Evolutionary conservation across 1,140 invertebrate species (phyloP), one percentile per base, ranked within the genome.

Genomic region (Aphis gossypii): DNA sequence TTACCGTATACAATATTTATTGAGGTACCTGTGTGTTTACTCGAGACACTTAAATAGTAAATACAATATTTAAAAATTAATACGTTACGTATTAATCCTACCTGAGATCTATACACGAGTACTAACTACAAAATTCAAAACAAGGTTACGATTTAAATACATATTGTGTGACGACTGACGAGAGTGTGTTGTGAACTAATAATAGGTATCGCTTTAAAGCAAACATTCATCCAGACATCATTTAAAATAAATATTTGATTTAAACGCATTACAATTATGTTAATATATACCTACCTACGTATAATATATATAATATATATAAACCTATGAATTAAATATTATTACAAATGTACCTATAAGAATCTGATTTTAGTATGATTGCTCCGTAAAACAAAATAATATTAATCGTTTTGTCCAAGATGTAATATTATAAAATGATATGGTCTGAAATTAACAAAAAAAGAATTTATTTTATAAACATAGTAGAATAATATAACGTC

Each of bases 231-330:
- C 54, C 48, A 23, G 20, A 41, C 3, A 56, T 23, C 3, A 35
- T 89, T 89, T 38, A 89, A 89, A 89, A 89, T 20, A 89, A 89
- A 89, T 89, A 89, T 89, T 89, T 54, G 87, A 89, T 35, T 56
- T 38, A 35, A 89, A 21, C 87, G 51, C 35, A 38, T 30, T 38
- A 44, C 38, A 41, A 38, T 84, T 84, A 84, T 84, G 38, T 84
- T 25, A 41, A 84, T 84, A 35, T 83, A 82, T 46, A 46, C 46
- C 46, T 46, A 46, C 46, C 46, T 46, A 46, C 46, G 46, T 7
- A 46, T 23, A 38, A 41, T 83, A 35, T 38, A 82, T 20, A 38
- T 76, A 82, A 38, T 83, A 38, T 21, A 7, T 88, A n/a, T 54
- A 38, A 1, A 35, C 14, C 18, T n/a, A 30, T 48, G 86, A n/a